Evolutionary conservation across 2,797 vertebrate genomes (phyloP), one percentile per base, ranked within the genome.

Genomic region (Danio choprae): DNA sequence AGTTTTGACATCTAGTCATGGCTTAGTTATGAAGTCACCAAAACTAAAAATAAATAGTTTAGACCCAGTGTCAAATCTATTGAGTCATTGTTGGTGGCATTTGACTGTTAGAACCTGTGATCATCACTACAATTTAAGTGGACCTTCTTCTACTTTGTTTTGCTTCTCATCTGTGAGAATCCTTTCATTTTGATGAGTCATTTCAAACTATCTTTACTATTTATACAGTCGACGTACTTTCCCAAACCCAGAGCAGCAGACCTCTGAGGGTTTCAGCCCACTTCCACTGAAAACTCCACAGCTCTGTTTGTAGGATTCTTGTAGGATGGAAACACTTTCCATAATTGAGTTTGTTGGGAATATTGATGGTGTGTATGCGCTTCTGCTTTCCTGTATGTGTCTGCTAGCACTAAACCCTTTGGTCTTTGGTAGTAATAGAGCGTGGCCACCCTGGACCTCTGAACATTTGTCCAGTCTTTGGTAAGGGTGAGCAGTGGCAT

Each of bases 141-240:
- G 77, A 77, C 18, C 5, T 20, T n/a, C 11, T 58, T 51, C 6
- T 55, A 22, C 48, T 55, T 18, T 53, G 15, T 67, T 76, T 56
- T 36, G 6, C 20, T 75, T 38, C 8, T 65, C 38, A 41, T 18
- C 11, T 56, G 38, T 46, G 50, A 46, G 16, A 41, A 44, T 44
- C 18, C 65, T 9, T 46, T 51, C 15, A 41, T 76, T 60, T 69
- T 78, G 75, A 78, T 68, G 64, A 78, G 76, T 74, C 60, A 74
- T 80, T 58, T 80, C 36, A 40, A 55, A 58, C 22, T 60, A 13
- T 29, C 22, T 12, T 63, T 58, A 65, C 41, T 80, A 38, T 67
- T 74, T 56, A 73, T 74, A 55, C 12, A 29, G 18, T 81, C 36
- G 1, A 41, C n/a, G 50, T 11, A 12, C 9, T 11, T 38, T 58